Evolutionary conservation across 2,797 vertebrate species (phyloP).

Genomic region (Anabas testudineus): DNA sequence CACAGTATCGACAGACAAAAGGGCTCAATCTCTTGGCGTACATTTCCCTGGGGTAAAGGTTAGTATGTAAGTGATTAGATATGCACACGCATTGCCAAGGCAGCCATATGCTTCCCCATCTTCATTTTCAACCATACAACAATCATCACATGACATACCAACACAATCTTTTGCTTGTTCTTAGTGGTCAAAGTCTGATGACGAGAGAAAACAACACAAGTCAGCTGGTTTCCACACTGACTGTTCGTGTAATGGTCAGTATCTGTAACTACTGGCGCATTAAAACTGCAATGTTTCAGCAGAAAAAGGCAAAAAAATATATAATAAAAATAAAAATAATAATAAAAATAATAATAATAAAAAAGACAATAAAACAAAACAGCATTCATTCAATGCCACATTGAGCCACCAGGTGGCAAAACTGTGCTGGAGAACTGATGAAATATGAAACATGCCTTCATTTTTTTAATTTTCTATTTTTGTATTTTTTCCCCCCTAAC

Average conservation of each 20-base stretch:
- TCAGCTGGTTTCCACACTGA: constrained; percentile 40
- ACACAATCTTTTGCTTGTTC: constrained; percentile 64
- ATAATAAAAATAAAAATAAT: no score
- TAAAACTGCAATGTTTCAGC: constrained; percentile 57
- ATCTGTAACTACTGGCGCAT: constrained; percentile 63
- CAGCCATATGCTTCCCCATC: constrained; percentile 30
- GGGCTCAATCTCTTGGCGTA: constrained; percentile 57
- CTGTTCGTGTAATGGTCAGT: constrained; percentile 52
- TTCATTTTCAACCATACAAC: constrained; percentile 63
- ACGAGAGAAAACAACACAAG: constrained; percentile 35
- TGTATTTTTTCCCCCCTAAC: constrained; percentile 30
- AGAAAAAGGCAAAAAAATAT: constrained; percentile 50
- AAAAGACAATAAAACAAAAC: constrained; percentile 57
- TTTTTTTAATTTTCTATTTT: constrained; percentile 47
- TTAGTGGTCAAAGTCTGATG: constrained; percentile 53
- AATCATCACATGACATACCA: constrained; percentile 62
- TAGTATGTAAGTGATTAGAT: constrained; percentile 52
- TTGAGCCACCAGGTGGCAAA: constrained; percentile 76
- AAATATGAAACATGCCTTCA: constrained; percentile 67
- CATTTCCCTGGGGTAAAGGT: constrained; percentile 63
- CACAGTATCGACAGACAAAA: constrained; percentile 47
- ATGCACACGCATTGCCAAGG: constrained; percentile 42
- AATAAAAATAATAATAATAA: no score
- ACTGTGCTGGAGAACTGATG: constrained; percentile 61
- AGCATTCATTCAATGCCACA: constrained; percentile 67